Conservation (phyloP, 1,140 invertebrate species). For the Drosophila takahashii region DNA sequence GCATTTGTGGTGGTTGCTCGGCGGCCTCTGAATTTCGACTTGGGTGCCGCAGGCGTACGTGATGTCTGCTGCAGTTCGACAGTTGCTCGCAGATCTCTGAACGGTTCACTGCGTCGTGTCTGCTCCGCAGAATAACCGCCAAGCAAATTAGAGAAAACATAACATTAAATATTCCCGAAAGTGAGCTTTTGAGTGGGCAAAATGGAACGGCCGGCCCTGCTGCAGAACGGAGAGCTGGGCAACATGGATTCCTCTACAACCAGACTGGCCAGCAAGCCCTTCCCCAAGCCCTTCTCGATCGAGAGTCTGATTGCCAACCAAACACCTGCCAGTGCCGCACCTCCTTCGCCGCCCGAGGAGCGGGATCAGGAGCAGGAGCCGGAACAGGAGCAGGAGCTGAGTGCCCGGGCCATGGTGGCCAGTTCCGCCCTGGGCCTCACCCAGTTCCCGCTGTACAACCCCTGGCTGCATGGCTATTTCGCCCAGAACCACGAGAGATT, state of each 20-base stretch:
- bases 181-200: conserved; percentile 28
- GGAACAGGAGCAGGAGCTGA: conserved; percentile 64
- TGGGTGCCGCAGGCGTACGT: conserved; percentile 58
- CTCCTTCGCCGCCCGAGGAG: conserved; percentile 39
- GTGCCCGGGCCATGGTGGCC: conserved; percentile 73
- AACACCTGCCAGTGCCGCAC: conserved; percentile 48
- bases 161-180: not conserved
- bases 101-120: conserved; percentile 79
- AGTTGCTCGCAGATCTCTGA: conserved; percentile 79
- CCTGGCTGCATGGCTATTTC: conserved; percentile 83
- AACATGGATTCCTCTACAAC: conserved; percentile 33
- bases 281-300: conserved; percentile 81
- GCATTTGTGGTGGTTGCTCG: conserved; percentile 32
- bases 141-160: conserved; percentile 6
- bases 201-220: conserved; percentile 57
- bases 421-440: conserved; percentile 73
- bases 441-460: conserved; percentile 83
- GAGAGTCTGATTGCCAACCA: conserved; percentile 82
- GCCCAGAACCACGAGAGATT: conserved; percentile 81
- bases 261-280: conserved; percentile 66
- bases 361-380: conserved; percentile 42
- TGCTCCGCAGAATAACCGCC: not conserved
- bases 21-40: conserved; percentile 6
- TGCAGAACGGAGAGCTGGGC: conserved; percentile 43
- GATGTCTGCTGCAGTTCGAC: conserved; percentile 53